A percentile compares a stretch with the other conserved stretches of the same genome.
Conservation (phyloP, 1,140 invertebrate species). For the Dolichoris vasculosae region DNA sequence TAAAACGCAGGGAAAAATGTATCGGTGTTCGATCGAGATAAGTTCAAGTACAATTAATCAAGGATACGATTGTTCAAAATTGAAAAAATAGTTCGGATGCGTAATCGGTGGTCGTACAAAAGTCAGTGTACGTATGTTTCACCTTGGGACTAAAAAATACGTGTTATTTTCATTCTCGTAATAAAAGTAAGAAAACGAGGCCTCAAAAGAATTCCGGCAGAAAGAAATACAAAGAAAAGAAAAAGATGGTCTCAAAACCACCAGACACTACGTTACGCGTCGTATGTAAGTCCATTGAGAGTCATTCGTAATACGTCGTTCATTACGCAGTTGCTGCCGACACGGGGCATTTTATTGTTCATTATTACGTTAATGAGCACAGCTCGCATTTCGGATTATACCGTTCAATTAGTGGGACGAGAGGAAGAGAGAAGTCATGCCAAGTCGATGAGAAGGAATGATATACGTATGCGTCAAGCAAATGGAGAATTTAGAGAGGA, state of each 20-base stretch:
- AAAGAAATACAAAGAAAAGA: background rate
- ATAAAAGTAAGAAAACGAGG: background rate
- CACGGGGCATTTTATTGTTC: slow-evolving; percentile 49
- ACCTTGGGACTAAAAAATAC: background rate
- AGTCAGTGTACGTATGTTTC: background rate
- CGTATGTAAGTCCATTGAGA: background rate
- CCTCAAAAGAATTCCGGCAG: background rate
- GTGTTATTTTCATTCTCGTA: background rate
- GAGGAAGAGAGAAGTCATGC: background rate
- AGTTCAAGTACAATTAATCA: background rate
- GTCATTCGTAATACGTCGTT: slow-evolving; percentile 27
- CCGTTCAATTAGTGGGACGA: slow-evolving; percentile 60
- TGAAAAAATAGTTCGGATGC: background rate
- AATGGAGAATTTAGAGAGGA: background rate
- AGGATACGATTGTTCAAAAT: background rate
- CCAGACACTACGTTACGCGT: background rate
- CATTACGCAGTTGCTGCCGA: slow-evolving; percentile 21
- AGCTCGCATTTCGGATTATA: slow-evolving; percentile 58
- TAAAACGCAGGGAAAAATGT: too few relatives aligned
- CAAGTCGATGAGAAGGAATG: background rate
- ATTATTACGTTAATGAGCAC: slow-evolving; percentile 60
- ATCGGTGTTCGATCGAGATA: background rate
- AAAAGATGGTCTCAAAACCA: background rate
- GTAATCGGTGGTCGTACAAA: background rate
- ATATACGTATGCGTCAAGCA: background rate